Conservation (phyloP, 2,888 invertebrate species). For the Zhuqinia jingwanae region DNA sequence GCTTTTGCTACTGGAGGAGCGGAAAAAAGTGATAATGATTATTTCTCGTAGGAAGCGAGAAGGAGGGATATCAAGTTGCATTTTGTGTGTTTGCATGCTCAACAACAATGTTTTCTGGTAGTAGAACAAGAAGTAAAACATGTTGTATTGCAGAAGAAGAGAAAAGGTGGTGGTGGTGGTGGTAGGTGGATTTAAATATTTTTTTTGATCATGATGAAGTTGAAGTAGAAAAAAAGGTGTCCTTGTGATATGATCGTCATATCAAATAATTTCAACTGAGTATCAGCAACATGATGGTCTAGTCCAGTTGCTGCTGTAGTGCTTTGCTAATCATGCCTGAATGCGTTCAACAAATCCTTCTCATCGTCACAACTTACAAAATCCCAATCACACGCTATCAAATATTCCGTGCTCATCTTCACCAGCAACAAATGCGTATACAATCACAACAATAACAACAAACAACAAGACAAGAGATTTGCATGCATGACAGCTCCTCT, state of each 20-base stretch:
- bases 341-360: slow-evolving; percentile 14
- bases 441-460: background rate
- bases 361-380: slow-evolving; percentile 6
- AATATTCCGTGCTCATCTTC: slow-evolving; percentile 47
- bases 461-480: slow-evolving; percentile 44
- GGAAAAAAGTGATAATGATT: slow-evolving; percentile 54
- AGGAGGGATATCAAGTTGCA: slow-evolving; percentile 10
- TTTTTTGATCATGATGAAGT: slow-evolving; percentile 15
- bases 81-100: slow-evolving; percentile 20
- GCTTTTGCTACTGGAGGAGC: background rate
- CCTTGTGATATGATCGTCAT: slow-evolving; percentile 51
- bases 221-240: slow-evolving; percentile 26
- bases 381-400: slow-evolving; percentile 34
- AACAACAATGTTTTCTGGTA: slow-evolving; percentile 26
- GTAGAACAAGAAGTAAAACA: slow-evolving; percentile 30
- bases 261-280: background rate
- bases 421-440: background rate
- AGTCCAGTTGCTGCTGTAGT: background rate
- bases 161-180: background rate
- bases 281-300: background rate
- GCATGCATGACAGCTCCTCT: slow-evolving; percentile 60
- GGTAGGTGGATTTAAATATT: slow-evolving; percentile 45
- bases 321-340: slow-evolving; percentile 35
- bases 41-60: background rate
- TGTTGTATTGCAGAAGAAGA: slow-evolving; percentile 12